Conservation (phyloP, 2,113 vertebrate species). For the Bungarus multicinctus region DNA sequence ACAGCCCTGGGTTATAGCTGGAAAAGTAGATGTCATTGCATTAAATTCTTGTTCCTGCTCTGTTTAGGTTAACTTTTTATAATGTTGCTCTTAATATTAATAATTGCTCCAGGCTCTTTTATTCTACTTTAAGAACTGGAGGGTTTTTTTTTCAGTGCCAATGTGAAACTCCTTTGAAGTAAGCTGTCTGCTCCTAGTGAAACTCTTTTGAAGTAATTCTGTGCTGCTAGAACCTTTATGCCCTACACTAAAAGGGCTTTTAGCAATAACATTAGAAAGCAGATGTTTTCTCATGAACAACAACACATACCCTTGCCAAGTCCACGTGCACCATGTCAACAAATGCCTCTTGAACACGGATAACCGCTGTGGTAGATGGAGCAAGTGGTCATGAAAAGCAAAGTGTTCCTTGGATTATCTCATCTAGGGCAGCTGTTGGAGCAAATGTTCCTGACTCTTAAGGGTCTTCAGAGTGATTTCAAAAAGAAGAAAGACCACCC, state of each 20-base stretch:
- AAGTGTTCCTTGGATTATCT: constrained; percentile 42
- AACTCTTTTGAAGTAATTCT: constrained; percentile 36
- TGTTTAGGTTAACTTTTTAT: background rate
- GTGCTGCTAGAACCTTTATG: constrained; percentile 29
- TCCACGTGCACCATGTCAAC: constrained; percentile 45
- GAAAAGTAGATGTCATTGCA: background rate
- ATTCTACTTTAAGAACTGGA: constrained; percentile 10
- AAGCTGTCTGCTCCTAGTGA: constrained; percentile 29
- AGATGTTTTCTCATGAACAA: constrained; percentile 66
- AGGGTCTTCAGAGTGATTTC: background rate
- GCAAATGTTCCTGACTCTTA: constrained; percentile 24
- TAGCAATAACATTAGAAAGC: constrained; percentile 40
- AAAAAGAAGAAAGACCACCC: constrained; percentile 5
- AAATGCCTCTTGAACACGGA: constrained; percentile 43
- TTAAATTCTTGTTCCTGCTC: background rate
- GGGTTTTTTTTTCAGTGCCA: background rate
- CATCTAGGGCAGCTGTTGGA: constrained; percentile 21
- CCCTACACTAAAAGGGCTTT: constrained; percentile 48
- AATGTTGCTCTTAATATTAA: background rate
- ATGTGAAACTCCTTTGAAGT: constrained; percentile 19
- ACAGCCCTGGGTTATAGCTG: background rate
- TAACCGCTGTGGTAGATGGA: constrained; percentile 8
- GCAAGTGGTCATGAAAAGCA: constrained; percentile 38
- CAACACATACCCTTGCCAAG: constrained; percentile 8
- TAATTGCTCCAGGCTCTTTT: background rate